phyloP scores from a whole-genome alignment of 2,113 vertebrate genomes.

The Aramus guarauna region DNA sequence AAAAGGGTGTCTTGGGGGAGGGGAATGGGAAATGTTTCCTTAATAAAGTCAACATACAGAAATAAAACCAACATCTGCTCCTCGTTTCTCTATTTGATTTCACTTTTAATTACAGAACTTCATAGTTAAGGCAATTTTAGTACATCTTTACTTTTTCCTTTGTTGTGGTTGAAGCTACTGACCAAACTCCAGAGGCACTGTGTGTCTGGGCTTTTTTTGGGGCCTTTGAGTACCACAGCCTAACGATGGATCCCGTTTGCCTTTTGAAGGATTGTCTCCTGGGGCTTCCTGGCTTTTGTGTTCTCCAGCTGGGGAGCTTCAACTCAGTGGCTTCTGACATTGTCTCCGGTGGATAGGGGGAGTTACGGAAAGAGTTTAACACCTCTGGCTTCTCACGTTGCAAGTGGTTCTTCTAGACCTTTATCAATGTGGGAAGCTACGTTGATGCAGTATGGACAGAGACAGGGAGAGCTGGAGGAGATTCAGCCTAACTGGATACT shows the following conservation, averaged over 20 bases:
- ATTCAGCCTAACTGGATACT: background rate
- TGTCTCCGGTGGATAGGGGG: background rate
- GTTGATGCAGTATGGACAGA: background rate
- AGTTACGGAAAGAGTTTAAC: background rate
- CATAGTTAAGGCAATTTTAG: slow-evolving; percentile 3
- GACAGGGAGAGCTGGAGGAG: background rate
- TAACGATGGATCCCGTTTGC: fast-evolving
- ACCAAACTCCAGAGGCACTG: background rate
- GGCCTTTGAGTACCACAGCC: background rate
- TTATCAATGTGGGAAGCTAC: background rate
- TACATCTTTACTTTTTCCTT: background rate
- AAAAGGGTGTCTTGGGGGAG: slow-evolving; percentile 24
- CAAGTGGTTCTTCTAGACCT: background rate
- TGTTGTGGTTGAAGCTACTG: slow-evolving; percentile 1
- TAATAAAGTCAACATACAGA: slow-evolving; percentile 52
- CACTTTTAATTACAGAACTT: slow-evolving; percentile 60
- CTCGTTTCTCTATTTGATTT: slow-evolving; percentile 43
- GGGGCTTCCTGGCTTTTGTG: background rate
- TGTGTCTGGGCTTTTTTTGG: background rate
- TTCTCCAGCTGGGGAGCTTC: background rate
- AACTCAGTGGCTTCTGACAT: background rate
- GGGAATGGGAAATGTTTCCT: slow-evolving; percentile 43
- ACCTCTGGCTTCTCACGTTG: background rate
- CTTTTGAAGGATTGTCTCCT: background rate
- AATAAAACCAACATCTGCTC: slow-evolving; percentile 58